Base-by-base conservation (phyloP, 2,888 invertebrate genomes). In the Arctia plantaginis region DNA sequence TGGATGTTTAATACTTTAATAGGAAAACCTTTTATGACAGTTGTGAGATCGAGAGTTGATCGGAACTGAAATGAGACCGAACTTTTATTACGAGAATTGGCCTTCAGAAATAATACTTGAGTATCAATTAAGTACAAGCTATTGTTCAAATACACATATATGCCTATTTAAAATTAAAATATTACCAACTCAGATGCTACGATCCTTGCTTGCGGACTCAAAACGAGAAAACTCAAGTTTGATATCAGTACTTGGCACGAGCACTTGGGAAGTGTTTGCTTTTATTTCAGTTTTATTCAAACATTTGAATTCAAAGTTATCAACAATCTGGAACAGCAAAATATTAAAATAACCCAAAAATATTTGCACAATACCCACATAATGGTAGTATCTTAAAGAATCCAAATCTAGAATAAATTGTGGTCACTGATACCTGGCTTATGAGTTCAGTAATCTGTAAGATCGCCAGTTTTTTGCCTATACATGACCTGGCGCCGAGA, bases 381-480 rank as follows among this genome's bases (percentile, higher is more conserved):
- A 27, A 55, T 18, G 20, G 12, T 55, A 10, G 51, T 51, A 20
- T 44, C 20, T 27, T 35, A 47, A 62, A 51, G 33, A 67, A 78
- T 77, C 13, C 3, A 13, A 3, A 55, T 35, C n/a, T 18, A 51
- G 20, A 76, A 75, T 65, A 47, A 73, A 64, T 67, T 47, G 39
- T 41, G 12, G n/a, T 30, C 7, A 41, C 39, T 20, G 30, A 30
- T 95, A 98, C 98, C 96, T 97, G 96, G 41, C 95, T 94, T 66
- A 98, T 88, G 20, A 98, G 95, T 66, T 97, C 94, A 76, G 97
- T 96, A 86, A 99, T 96, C 93, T 98, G 98, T 68, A 96, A 92
- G 90, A 98, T 97, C 0, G 98, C 98, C 80, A 99, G 96, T 88
- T 97, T 98, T 86, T 96, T 97, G 0, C 99, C 99, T 80, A 99